Conservation (phyloP, 2,888 invertebrate genomes). For the Thera obeliscata region DNA sequence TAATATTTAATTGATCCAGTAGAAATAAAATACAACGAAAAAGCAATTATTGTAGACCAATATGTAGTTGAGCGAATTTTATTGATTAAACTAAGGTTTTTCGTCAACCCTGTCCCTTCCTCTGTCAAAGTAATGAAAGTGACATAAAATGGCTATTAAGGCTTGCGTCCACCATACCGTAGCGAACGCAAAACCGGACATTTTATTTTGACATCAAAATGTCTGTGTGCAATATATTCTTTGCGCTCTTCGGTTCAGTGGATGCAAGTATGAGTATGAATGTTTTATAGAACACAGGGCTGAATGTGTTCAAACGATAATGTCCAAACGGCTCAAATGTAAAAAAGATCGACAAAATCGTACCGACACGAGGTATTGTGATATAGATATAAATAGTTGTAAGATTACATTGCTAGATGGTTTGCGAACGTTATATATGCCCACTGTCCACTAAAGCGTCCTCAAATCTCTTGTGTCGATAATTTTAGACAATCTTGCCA, state of each 20-base stretch:
- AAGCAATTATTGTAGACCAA: slow-evolving; percentile 36
- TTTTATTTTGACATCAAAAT: not conserved
- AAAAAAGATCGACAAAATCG: slow-evolving; percentile 47
- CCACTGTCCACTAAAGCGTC: slow-evolving; percentile 16
- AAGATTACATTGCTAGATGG: slow-evolving; percentile 41
- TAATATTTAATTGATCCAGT: slow-evolving; percentile 1
- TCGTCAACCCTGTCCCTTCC: not conserved
- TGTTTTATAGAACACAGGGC: slow-evolving; percentile 60
- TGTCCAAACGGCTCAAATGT: slow-evolving; percentile 63
- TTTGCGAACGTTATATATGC: slow-evolving; percentile 29
- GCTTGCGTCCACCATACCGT: slow-evolving; percentile 4
- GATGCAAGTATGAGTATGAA: slow-evolving; percentile 18
- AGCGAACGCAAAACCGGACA: not conserved
- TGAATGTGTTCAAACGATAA: slow-evolving; percentile 58
- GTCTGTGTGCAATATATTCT: too few species aligned
- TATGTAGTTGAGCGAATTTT: slow-evolving; percentile 12
- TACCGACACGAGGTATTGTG: slow-evolving; percentile 59
- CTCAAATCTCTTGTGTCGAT: not conserved
- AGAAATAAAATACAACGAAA: slow-evolving; percentile 15
- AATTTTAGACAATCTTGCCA: not conserved
- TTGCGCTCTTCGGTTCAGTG: not conserved
- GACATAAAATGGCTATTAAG: slow-evolving; percentile 14
- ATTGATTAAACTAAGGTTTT: not conserved
- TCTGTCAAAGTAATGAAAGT: slow-evolving; percentile 2
- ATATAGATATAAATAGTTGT: slow-evolving; percentile 53